Base-by-base conservation (phyloP, 2,797 vertebrate species). In the Catostomus latipinnis region DNA sequence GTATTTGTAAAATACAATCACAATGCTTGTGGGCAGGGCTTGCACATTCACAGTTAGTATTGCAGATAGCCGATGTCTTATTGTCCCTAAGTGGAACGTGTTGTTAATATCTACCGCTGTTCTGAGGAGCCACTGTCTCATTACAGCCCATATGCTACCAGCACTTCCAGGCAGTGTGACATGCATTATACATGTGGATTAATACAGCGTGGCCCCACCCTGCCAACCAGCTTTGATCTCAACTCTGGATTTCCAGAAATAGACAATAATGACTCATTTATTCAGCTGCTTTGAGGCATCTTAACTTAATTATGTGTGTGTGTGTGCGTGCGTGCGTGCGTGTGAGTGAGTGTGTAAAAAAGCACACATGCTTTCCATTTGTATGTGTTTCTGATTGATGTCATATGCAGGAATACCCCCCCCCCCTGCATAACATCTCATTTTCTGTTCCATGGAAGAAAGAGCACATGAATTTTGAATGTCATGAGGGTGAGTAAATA, bases 161-260 rank as follows among this genome's bases (percentile, higher is more conserved):
- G 67, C 69, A 81, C 82, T 85, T 88, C 34, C 62, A 72, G 69
- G 62, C 81, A 83, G 85, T 88, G 82, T 86, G 86, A 88, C 86
- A 91, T 91, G 89, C 88, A 93, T 92, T 91, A 92, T 91, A 92
- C 91, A 93, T 90, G 87, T 84, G 61, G 87, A 53, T 62, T 91
- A 91, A 92, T 91, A 86, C 91, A 89, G 52, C 71, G 69, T 74
- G 66, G 89, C 89, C 87, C 83, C 89, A 88, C 76, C 80, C 81
- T 76, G 84, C 85, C 83, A 82, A 69, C 87, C 82, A 78, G 83
- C 90, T 92, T 91, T 92, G 88, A 93, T 92, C 88, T 89, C 71
- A 81, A 86, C 85, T 86, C 90, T 88, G 87, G 82, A 89, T 90
- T 85, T 86, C 82, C 48, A 74, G 86, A 82, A 85, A 88, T 89